These are phyloP conservation scores for Barbus barbus DNA, from an alignment of 2,113 vertebrate genomes.

Conservation along the genomic window DNA sequence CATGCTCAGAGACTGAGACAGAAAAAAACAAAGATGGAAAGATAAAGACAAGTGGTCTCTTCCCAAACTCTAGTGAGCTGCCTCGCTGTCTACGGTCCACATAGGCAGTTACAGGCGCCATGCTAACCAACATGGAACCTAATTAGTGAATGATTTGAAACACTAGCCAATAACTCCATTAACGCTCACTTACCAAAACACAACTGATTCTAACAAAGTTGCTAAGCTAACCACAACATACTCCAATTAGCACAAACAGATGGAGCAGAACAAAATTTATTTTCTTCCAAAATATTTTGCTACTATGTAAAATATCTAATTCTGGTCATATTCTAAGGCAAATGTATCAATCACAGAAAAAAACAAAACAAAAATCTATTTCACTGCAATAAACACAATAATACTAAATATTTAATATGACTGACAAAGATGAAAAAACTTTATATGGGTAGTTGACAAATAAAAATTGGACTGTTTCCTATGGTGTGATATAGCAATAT, in stretches of 20 bases:
- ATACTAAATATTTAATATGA: neutral
- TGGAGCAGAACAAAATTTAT: neutral
- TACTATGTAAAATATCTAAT: neutral
- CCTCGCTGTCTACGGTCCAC: neutral
- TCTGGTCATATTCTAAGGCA: neutral
- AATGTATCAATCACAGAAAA: neutral
- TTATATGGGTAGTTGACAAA: too few relatives aligned
- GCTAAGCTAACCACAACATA: neutral
- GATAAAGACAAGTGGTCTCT: neutral
- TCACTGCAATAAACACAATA: neutral
- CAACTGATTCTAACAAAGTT: neutral
- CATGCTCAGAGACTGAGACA: neutral
- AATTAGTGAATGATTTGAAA: neutral
- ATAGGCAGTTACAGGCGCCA: neutral
- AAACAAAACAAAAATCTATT: too few relatives aligned
- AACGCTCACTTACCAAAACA: neutral
- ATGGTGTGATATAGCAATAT: too few relatives aligned
- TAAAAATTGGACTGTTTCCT: too few relatives aligned
- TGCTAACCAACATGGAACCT: neutral
- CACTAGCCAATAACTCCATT: conserved; percentile 26
- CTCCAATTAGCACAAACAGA: neutral
- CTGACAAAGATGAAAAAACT: too few relatives aligned
- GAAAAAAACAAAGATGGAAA: neutral
- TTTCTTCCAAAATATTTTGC: neutral
- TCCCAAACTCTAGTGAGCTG: neutral